Evolutionary conservation across 2,888 invertebrate species (phyloP).

Genomic region (Aproaerema taeniolella): DNA sequence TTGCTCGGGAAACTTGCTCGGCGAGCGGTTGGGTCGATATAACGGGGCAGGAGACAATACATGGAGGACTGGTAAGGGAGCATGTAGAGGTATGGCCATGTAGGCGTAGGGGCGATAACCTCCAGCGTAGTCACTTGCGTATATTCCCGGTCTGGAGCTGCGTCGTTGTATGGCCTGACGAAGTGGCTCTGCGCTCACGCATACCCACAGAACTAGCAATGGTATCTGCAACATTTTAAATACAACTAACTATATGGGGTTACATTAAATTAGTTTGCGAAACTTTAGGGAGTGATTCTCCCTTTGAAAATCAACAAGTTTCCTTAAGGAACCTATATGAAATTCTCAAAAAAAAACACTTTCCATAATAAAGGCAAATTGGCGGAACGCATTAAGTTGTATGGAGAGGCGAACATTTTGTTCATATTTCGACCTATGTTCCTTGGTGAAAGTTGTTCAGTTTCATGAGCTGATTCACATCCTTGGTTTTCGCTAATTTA

Average conservation of each 20-base stretch:
- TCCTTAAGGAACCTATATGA: no score
- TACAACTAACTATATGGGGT: background rate
- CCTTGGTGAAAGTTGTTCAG: no score
- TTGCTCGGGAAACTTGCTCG: background rate
- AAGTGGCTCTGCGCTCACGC: slow-evolving; percentile 31
- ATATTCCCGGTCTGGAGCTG: slow-evolving; percentile 32
- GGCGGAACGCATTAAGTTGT: background rate
- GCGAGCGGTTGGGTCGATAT: slow-evolving; percentile 15
- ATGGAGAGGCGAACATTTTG: no score
- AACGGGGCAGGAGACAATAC: slow-evolving; percentile 38
- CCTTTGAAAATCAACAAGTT: no score
- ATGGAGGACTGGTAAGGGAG: slow-evolving; percentile 49
- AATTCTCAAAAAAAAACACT: no score
- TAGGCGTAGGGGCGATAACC: slow-evolving; percentile 47
- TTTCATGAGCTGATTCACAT: no score
- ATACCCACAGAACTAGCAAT: slow-evolving; percentile 32
- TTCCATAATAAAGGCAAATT: background rate
- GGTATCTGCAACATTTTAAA: slow-evolving; percentile 31
- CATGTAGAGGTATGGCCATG: slow-evolving; percentile 54
- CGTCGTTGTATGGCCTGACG: slow-evolving; percentile 30
- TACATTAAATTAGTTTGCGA: no score
- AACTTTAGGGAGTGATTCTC: no score
- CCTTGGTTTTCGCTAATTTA: no score
- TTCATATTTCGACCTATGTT: no score
- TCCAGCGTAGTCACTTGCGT: slow-evolving; percentile 35